phyloP scores from a whole-genome alignment of 2,888 invertebrate genomes.

The Melinaea menophilus region DNA sequence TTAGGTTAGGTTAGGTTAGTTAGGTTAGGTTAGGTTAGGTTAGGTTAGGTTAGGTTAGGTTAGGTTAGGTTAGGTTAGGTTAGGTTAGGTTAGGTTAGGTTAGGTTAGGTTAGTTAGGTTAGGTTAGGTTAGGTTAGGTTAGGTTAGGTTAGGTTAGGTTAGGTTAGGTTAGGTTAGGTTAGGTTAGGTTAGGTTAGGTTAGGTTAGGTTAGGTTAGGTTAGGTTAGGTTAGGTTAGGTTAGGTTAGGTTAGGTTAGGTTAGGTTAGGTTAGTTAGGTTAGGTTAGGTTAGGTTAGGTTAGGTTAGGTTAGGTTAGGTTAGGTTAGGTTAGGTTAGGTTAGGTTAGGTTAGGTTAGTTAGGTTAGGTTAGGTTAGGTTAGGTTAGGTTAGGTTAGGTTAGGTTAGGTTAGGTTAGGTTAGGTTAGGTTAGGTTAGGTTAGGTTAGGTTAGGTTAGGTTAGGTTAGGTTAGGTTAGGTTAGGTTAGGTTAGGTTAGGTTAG shows the following conservation, averaged over 20 bases:
- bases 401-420: conserved; percentile 35
- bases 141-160: conserved; percentile 18
- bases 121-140: too few relatives aligned
- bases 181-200: conserved; percentile 18
- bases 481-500: conserved; percentile 34
- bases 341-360: conserved; percentile 29
- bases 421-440: conserved; percentile 35
- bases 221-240: conserved; percentile 9
- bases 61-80: too few relatives aligned
- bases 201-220: conserved; percentile 19
- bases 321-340: conserved; percentile 26
- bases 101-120: too few relatives aligned
- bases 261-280: conserved; percentile 20
- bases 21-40: too few relatives aligned
- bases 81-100: too few relatives aligned
- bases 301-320: conserved; percentile 24
- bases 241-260: conserved; percentile 24
- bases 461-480: conserved; percentile 34
- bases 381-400: conserved; percentile 34
- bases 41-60: too few relatives aligned
- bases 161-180: conserved; percentile 18
- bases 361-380: conserved; percentile 35
- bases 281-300: conserved; percentile 26
- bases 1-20: too few relatives aligned
- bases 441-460: conserved; percentile 32